Evolutionary conservation across 2,113 vertebrate species (phyloP), one percentile per base, ranked within the genome.

Genomic region (Corvus cornix): DNA sequence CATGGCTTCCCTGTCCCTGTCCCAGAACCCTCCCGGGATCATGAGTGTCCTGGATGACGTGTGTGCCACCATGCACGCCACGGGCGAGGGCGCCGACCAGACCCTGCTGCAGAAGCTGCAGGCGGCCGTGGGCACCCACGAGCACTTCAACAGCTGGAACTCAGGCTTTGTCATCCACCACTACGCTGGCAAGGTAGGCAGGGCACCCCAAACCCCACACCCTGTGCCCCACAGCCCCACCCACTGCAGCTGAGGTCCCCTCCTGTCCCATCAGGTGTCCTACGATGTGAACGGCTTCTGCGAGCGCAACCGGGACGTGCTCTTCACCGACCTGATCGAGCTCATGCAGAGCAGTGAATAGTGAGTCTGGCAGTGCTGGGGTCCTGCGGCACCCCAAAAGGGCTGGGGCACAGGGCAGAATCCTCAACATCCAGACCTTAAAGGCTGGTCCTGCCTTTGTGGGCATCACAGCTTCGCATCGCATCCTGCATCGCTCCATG

Each of bases 11-110:
- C 19, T 10, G 1, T 55, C 55, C 27, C 56, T 41, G 67, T 33
- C 27, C 53, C 88, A 99, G 99, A 99, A 97, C 92, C 99, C 99
- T 3, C 99, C 99, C 0, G 99, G 99, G 26, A 98, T 99, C 96
- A 99, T 99, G 99, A 99, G 99, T 1, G 98, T 99, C 53, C 98
- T 99, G 96, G 99, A 99, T 4, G 99, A 99, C 0, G 99, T 99
- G 37, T 99, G 99, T 4, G 99, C 99, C 96, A 99, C 99, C 58
- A 99, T 99, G 99, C 98, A 99, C 0, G 99, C 99, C 92, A 99
- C 98, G 2, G 98, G 99, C 1, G 99, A 99, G 10, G 99, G 99
- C 1, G 99, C 99, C 0, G 99, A 99, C 78, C 97, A 98, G 87
- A 99, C 98, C 1, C 97, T 99, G 84, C 97, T 99, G 95, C 99